Percentiles rank a stretch among this genome's conserved stretches.
These are phyloP conservation scores for Brienomyrus longianalis DNA, from an alignment of 2,113 vertebrate genomes.

Conservation along the genomic window DNA sequence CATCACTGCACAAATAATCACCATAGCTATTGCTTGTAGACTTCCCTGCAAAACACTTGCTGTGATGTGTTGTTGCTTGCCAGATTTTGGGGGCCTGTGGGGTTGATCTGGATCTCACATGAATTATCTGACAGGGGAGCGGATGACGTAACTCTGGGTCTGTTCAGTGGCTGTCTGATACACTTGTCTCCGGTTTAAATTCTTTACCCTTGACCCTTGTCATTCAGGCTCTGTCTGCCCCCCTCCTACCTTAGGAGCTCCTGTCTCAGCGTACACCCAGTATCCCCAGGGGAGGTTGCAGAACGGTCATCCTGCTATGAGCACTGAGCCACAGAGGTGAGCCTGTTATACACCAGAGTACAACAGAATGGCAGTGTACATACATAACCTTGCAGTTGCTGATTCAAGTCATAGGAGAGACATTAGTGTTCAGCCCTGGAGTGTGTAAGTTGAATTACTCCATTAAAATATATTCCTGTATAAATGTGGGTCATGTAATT, in stretches of 20 bases:
- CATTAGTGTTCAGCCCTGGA: background rate
- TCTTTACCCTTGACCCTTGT: background rate
- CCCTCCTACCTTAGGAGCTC: conserved; percentile 64
- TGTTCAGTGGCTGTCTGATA: background rate
- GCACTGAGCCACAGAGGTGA: conserved; percentile 73
- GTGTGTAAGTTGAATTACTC: background rate
- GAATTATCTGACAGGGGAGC: background rate
- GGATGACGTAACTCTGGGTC: background rate
- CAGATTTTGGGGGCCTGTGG: background rate
- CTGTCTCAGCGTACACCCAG: conserved; percentile 70
- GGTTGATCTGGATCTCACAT: background rate
- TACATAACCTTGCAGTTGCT: background rate
- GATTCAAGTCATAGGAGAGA: background rate
- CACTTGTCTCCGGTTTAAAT: background rate
- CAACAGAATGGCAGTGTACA: background rate
- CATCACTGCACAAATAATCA: background rate
- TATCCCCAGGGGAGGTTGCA: conserved; percentile 79
- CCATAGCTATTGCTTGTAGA: background rate
- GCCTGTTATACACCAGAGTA: background rate
- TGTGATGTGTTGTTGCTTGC: background rate
- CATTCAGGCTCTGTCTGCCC: conserved; percentile 71
- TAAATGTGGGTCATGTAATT: background rate
- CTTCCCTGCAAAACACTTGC: background rate
- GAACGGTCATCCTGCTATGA: conserved; percentile 78
- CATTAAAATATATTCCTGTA: background rate